Evolutionary conservation across 2,888 invertebrate species (phyloP).

Genomic region (Tyria jacobaeae): DNA sequence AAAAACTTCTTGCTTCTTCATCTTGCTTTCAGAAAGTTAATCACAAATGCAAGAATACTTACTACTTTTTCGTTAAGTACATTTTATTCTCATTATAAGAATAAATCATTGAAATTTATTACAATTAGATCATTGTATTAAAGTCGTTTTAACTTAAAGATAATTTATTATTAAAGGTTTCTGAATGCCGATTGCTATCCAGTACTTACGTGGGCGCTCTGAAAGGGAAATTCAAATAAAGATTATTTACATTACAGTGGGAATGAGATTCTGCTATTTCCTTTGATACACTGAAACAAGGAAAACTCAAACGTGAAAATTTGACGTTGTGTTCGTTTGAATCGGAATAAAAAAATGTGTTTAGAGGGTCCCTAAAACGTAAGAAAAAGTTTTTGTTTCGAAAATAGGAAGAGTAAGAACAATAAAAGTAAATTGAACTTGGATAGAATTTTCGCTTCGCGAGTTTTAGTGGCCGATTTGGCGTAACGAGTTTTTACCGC

Average conservation of each 20-base stretch:
- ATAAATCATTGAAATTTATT: not conserved
- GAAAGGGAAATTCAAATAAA: conserved; percentile 63
- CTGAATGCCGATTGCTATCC: conserved; percentile 17
- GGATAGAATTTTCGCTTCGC: conserved; percentile 85
- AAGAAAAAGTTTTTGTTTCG: conserved; percentile 69
- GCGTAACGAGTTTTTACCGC: conserved; percentile 85
- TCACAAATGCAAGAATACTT: not conserved
- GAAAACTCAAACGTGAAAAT: conserved; percentile 67
- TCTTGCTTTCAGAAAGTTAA: not conserved
- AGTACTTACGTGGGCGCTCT: conserved; percentile 30
- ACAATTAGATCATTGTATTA: not conserved
- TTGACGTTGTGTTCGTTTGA: conserved; percentile 68
- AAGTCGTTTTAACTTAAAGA: conserved; percentile 7
- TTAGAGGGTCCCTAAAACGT: conserved; percentile 70
- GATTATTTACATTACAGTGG: conserved; percentile 60
- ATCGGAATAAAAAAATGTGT: conserved; percentile 76
- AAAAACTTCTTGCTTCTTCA: too few species aligned
- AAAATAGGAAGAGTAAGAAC: conserved; percentile 80
- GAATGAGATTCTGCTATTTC: conserved; percentile 60
- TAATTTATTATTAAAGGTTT: conserved; percentile 16
- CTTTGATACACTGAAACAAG: conserved; percentile 67
- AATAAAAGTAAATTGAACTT: conserved; percentile 86
- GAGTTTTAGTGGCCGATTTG: conserved; percentile 85
- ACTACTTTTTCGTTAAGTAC: not conserved
- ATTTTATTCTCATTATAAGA: not conserved